These are phyloP conservation scores for Apostichopus japonicus DNA, from an alignment of 35 echinoderm and acorn worm species.

Conservation along the genomic window DNA sequence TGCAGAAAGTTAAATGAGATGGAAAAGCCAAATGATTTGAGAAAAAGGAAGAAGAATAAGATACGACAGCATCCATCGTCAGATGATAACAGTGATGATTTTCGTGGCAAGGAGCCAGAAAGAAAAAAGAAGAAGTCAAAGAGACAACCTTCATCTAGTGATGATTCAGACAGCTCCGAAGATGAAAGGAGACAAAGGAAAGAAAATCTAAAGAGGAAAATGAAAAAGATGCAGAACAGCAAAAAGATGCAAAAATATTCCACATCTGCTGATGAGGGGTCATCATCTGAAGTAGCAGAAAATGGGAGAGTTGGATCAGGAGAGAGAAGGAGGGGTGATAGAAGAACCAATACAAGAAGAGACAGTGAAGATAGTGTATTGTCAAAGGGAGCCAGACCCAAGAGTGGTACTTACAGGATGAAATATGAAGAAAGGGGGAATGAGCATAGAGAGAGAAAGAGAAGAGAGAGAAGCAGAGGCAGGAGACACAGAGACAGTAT, in stretches of 20 bases:
- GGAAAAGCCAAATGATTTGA: slow-evolving; percentile 49
- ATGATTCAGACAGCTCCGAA: slow-evolving; percentile 14
- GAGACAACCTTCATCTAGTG: neutral
- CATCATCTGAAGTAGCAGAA: neutral
- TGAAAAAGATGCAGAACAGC: neutral
- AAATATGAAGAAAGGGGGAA: slow-evolving; percentile 5
- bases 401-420: slow-evolving; percentile 36
- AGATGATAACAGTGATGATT: slow-evolving; percentile 25
- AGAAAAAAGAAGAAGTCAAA: slow-evolving; percentile 31
- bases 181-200: slow-evolving; percentile 50
- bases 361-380: neutral
- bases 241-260: slow-evolving; percentile 35
- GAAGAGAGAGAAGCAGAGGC: slow-evolving; percentile 9
- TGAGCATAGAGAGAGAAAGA: slow-evolving; percentile 15
- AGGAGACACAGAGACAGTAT: neutral
- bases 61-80: slow-evolving; percentile 13
- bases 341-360: neutral
- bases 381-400: too few species aligned
- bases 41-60: slow-evolving; percentile 36
- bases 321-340: neutral
- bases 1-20: slow-evolving; percentile 54
- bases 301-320: neutral
- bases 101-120: slow-evolving; percentile 2
- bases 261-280: neutral
- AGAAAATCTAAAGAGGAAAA: slow-evolving; percentile 12